phyloP scores from a whole-genome alignment of 2,888 invertebrate species.

The Microdon myrmicae region DNA sequence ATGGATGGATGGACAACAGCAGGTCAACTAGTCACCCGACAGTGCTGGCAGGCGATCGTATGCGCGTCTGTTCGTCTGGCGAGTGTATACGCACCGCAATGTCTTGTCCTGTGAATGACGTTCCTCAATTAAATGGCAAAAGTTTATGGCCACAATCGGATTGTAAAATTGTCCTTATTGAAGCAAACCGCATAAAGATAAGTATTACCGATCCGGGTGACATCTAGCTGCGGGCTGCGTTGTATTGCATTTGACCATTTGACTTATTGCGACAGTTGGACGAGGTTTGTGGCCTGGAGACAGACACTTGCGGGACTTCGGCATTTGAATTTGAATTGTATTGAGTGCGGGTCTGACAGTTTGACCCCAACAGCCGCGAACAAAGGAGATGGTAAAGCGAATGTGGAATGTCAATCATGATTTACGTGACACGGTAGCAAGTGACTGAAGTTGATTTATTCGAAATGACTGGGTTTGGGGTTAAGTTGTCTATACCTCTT shows the following conservation, averaged over 20 bases:
- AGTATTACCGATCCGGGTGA: constrained; percentile 46
- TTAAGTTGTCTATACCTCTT: no score
- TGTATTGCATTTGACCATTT: constrained; percentile 47
- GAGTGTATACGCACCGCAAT: constrained; percentile 29
- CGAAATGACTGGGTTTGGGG: no score
- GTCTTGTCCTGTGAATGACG: constrained; percentile 27
- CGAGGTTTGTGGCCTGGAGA: constrained; percentile 15
- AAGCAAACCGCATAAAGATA: constrained; percentile 44
- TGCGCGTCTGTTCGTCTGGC: constrained; percentile 14
- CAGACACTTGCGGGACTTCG: constrained; percentile 2
- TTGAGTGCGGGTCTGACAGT: constrained; percentile 19
- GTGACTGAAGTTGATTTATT: no score
- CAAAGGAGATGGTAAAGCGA: no score
- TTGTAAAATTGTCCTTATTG: constrained; percentile 34
- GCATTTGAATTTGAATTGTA: constrained; percentile 2
- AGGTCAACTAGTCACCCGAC: constrained; percentile 37
- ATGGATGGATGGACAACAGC: constrained; percentile 48
- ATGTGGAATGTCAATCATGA: no score
- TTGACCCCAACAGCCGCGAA: no score
- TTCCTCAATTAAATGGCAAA: constrained; percentile 45
- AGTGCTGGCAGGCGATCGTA: constrained; percentile 20
- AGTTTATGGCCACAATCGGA: constrained; percentile 21
- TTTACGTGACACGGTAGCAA: no score
- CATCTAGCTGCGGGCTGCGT: constrained; percentile 52
- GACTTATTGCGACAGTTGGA: constrained; percentile 45